Base-by-base conservation (phyloP, 2,888 invertebrate genomes). In the Lacanobia oleracea region DNA sequence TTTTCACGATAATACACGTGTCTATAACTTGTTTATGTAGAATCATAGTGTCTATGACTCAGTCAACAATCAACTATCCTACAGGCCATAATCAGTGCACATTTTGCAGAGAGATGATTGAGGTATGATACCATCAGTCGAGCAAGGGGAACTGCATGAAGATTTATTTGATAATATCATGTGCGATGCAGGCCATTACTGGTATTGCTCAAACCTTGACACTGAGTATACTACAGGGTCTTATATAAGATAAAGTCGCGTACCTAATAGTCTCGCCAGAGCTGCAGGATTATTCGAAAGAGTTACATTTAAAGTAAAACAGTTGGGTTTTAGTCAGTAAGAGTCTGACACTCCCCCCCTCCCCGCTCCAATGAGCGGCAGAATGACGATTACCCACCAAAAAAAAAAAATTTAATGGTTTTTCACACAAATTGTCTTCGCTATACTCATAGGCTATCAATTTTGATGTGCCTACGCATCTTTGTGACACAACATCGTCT, bases 391-490 rank as follows among this genome's bases (percentile, higher is more conserved):
- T 6, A 5, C 6, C 33, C 33, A 33, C 6, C 33, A 33, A 27
- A 27, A 27, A 33, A 27, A 27, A 27, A 27, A 27, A 27, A 27
- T 3, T 3, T 27, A 27, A 27, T 27, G 27, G 33, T 33, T 43
- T 43, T 9, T 43, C 1, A 43, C 43, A 43, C 0, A 43, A 43
- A 7, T 10, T 43, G 50, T 69, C 53, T 37, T 10, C 45, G 18
- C 57, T 75, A 27, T 63, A 59, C 61, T 66, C 70, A 77, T 61
- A 71, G 40, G 51, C 66, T 61, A 81, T 79, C 68, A 83, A 75
- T 81, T 83, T 71, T 43, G 50, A 51, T 68, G n/a, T 70, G 62
- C 61, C 21, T 53, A 68, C 45, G n/a, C 64, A 56, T 75, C 48
- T 48, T 71, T 63, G 57, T 74, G 51, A 59, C 67, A 72, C 37